These are phyloP conservation scores for Limenitis camilla DNA, from an alignment of 2,888 invertebrate genomes.

Conservation along the genomic window DNA sequence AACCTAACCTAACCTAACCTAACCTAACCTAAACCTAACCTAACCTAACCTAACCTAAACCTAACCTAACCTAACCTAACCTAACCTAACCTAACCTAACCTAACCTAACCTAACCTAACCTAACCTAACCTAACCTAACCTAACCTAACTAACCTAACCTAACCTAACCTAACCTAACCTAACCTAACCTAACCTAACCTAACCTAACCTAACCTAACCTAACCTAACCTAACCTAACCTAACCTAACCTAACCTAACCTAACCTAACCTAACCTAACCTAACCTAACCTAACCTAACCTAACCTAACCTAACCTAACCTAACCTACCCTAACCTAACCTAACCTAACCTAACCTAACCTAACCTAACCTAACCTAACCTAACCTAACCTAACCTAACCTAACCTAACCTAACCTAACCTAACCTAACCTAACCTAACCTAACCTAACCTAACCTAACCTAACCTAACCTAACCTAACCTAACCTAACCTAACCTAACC, in stretches of 20 bases:
- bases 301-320: no score
- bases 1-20: no score
- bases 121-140: no score
- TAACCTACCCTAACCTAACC: no score
- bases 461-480: slow-evolving; percentile 31
- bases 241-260: neutral
- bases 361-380: neutral
- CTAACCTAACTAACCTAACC: no score
- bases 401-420: neutral
- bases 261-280: neutral
- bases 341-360: neutral
- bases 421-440: slow-evolving; percentile 26
- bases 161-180: neutral
- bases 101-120: no score
- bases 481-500: slow-evolving; percentile 29
- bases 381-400: neutral
- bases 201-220: neutral
- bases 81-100: no score
- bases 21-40: no score
- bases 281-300: neutral
- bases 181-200: neutral
- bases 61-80: no score
- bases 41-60: no score
- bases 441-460: slow-evolving; percentile 30
- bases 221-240: neutral